These are phyloP conservation scores for Heliconius aoede DNA, from an alignment of 2,888 invertebrate species.

Conservation along the genomic window DNA sequence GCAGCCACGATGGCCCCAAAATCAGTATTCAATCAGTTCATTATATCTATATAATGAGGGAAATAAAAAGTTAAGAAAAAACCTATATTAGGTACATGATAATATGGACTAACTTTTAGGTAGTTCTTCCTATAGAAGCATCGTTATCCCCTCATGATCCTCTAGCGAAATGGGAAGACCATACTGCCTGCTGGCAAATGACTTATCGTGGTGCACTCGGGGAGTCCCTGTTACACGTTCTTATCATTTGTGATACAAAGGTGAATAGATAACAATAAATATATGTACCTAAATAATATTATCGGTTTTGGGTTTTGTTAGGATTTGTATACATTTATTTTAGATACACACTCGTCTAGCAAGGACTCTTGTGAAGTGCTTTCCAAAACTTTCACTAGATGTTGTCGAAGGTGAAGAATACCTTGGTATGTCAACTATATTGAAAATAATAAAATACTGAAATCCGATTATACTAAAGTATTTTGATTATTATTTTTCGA, in stretches of 20 bases:
- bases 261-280: slow-evolving; percentile 58
- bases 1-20: too few relatives aligned
- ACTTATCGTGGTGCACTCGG: slow-evolving; percentile 97
- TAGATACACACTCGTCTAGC: slow-evolving; percentile 91
- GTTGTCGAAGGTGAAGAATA: slow-evolving; percentile 99
- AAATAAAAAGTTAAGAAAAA: neutral
- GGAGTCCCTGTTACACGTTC: slow-evolving; percentile 96
- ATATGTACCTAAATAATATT: neutral
- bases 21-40: too few relatives aligned
- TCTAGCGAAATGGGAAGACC: slow-evolving; percentile 93
- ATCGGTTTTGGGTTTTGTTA: neutral
- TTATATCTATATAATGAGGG: neutral
- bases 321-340: slow-evolving; percentile 46
- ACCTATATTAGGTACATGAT: neutral
- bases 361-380: slow-evolving; percentile 94
- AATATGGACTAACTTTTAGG: slow-evolving; percentile 63
- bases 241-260: slow-evolving; percentile 97
- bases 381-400: slow-evolving; percentile 95
- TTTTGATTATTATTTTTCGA: neutral
- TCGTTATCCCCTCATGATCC: slow-evolving; percentile 93
- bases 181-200: slow-evolving; percentile 99
- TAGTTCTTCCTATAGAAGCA: slow-evolving; percentile 93
- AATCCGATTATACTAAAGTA: neutral
- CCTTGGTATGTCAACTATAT: slow-evolving; percentile 85
- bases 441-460: neutral